Base-by-base conservation (phyloP, 2,888 invertebrate species). In the Andrena bucephala region DNA sequence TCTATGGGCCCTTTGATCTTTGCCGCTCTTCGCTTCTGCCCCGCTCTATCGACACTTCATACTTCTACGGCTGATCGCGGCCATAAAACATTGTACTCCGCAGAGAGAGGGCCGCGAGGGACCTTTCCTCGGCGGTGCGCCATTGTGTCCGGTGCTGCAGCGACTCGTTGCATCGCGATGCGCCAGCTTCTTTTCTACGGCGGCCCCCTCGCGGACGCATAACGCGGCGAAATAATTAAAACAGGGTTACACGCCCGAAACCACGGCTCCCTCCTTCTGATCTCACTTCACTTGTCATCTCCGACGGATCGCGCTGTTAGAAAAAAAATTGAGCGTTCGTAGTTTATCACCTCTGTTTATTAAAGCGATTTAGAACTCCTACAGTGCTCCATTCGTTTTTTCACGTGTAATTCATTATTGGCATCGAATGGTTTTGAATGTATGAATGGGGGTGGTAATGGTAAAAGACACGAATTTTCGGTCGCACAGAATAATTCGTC, bases 21-120 rank as follows among this genome's bases (percentile, higher is more conserved):
- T 74, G 92, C 94, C 94, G 93, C 93, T 92, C 87, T 87, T 92
- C 92, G 93, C 93, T 93, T 93, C 93, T 93, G 92, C 92, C 91
- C 92, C 93, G 92, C 92, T 93, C 93, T 94, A 94, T 94, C 94
- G 94, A 94, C 94, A 94, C 94, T 94, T 94, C 93, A 93, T 94
- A 93, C 93, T 92, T 94, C 93, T 92, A 92, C 93, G 92, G 93
- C 92, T 93, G 94, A 93, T 93, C 93, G 93, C 91, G 81, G 92
- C 91, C 93, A 92, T 94, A 93, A 94, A 94, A 94, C 93, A 93
- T 93, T 93, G 92, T 93, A 93, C 88, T 89, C 88, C 71, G 80
- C 77, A 78, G 87, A 83, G 75, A 70, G 74, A 57, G 80, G 78
- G 77, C 75, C 74, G 77, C 78, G 72, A 71, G 57, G 83, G 84